These are phyloP conservation scores for Plectrocnemia conspersa DNA, from an alignment of 1,140 invertebrate genomes.

Conservation along the genomic window DNA sequence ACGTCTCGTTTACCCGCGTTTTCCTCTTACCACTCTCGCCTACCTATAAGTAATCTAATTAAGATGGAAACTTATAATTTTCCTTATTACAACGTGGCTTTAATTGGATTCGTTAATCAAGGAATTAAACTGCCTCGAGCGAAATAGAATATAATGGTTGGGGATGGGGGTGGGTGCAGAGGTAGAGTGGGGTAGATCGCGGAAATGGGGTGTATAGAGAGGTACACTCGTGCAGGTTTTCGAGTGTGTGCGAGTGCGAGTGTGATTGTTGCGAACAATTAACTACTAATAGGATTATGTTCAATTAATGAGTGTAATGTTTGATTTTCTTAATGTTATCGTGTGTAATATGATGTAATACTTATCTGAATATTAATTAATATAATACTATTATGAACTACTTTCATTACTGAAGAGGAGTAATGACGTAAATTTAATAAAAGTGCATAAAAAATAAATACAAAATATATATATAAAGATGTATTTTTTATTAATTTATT, in stretches of 20 bases:
- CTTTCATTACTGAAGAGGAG: too few species aligned
- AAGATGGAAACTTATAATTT: conserved; percentile 49
- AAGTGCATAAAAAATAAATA: too few species aligned
- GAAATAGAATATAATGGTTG: conserved; percentile 33
- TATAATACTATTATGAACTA: too few species aligned
- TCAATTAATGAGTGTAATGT: conserved; percentile 12
- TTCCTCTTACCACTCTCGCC: not conserved
- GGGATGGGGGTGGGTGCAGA: conserved; percentile 6
- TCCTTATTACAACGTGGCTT: conserved; percentile 46
- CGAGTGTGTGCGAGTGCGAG: not conserved
- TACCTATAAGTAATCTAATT: conserved; percentile 43
- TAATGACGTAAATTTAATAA: too few species aligned
- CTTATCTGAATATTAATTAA: too few species aligned
- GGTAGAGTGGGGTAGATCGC: conserved; percentile 24
- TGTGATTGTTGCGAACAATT: too few species aligned
- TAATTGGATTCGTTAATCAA: conserved; percentile 51
- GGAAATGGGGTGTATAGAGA: conserved; percentile 32
- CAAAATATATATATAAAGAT: too few species aligned
- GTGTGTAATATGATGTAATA: too few species aligned
- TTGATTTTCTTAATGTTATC: too few species aligned
- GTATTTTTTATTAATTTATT: too few species aligned
- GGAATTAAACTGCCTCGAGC: conserved; percentile 37
- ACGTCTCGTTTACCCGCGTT: conserved; percentile 14
- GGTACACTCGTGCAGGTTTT: not conserved
- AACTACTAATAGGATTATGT: conserved; percentile 14